These are phyloP conservation scores for Arvicanthis niloticus DNA, from an alignment of 2,113 vertebrate genomes.

Conservation along the genomic window DNA sequence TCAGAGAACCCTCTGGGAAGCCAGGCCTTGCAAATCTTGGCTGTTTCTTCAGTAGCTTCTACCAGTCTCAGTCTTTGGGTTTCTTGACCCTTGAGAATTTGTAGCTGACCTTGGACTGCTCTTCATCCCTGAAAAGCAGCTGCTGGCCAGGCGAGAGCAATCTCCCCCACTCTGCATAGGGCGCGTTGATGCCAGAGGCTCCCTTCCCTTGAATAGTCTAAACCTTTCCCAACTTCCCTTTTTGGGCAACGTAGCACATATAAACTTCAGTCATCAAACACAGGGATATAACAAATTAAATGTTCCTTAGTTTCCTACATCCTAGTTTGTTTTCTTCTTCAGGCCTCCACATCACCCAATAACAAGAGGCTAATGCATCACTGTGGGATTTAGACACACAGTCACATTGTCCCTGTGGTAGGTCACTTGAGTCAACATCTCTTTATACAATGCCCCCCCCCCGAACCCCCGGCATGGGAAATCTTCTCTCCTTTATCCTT, in stretches of 20 bases:
- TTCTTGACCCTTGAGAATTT: background rate
- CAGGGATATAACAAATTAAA: background rate
- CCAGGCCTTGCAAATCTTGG: background rate
- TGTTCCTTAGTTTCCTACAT: background rate
- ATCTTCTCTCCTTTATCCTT: background rate
- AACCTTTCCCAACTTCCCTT: background rate
- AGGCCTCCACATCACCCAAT: background rate
- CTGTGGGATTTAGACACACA: background rate
- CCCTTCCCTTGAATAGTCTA: background rate
- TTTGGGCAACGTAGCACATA: background rate
- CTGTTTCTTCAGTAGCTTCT: background rate
- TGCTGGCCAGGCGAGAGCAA: background rate
- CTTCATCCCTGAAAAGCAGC: background rate
- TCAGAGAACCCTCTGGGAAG: background rate
- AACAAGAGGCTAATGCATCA: background rate
- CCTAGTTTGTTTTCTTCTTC: slow-evolving; percentile 10
- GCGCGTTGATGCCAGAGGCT: background rate
- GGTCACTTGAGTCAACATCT: background rate
- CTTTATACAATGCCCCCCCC: background rate
- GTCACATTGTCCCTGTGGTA: no score
- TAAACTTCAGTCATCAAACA: background rate
- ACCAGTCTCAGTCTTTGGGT: background rate
- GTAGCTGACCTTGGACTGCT: background rate
- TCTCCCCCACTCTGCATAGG: background rate
- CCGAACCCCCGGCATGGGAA: fast-evolving